Conservation (phyloP, 2,888 invertebrate genomes). For the Stenoptilia bipunctidactyla region DNA sequence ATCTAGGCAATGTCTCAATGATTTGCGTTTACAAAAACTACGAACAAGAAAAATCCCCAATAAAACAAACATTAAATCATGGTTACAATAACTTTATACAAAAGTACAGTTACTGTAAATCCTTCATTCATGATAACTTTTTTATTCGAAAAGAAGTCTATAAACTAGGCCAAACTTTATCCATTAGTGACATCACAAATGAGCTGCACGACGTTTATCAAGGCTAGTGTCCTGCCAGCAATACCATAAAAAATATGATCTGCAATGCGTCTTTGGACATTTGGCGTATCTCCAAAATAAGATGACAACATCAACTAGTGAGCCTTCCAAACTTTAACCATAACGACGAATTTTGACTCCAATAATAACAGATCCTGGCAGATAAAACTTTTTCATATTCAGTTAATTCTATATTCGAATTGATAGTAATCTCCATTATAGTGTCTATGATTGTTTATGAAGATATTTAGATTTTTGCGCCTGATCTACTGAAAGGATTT, state of each 20-base stretch:
- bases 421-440: too few relatives aligned
- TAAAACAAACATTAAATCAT: too few relatives aligned
- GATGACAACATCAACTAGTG: slow-evolving; percentile 32
- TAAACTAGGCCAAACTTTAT: slow-evolving; percentile 2
- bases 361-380: not conserved
- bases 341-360: not conserved
- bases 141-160: slow-evolving; percentile 50
- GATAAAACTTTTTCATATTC: too few relatives aligned
- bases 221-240: not conserved
- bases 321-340: slow-evolving; percentile 32
- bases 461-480: too few relatives aligned
- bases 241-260: slow-evolving; percentile 19
- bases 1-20: too few relatives aligned
- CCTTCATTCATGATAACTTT: slow-evolving; percentile 13
- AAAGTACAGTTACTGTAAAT: too few relatives aligned
- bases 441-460: too few relatives aligned
- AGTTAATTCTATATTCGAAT: too few relatives aligned
- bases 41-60: too few relatives aligned
- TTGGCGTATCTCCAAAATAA: slow-evolving; percentile 50
- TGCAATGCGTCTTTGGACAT: slow-evolving; percentile 45
- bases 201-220: not conserved
- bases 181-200: not conserved
- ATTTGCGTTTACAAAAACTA: too few relatives aligned
- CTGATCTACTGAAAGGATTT: too few relatives aligned
- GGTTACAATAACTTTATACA: too few relatives aligned